Percentiles rank a stretch among this genome's conserved stretches.
phyloP scores from a whole-genome alignment of 2,888 invertebrate genomes.

The Arrhopalites spinosus region DNA sequence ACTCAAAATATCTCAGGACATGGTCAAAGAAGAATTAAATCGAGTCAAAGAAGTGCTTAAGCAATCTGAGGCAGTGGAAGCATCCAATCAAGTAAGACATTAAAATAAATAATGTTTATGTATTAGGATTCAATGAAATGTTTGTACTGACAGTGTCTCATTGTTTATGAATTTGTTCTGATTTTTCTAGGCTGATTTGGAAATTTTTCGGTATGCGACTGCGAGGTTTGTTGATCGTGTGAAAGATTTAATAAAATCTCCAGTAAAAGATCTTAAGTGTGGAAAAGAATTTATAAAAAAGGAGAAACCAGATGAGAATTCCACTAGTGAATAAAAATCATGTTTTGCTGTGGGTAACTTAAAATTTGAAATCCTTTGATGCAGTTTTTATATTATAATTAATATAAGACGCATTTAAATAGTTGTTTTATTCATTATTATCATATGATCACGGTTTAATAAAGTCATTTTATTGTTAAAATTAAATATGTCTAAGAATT shows the following conservation, averaged over 20 bases:
- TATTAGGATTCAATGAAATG: neutral
- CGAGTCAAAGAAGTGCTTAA: conserved; percentile 49
- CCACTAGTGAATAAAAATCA: too few relatives aligned
- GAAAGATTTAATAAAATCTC: conserved; percentile 45
- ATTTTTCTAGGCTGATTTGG: conserved; percentile 47
- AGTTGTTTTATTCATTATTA: too few relatives aligned
- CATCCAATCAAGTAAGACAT: conserved; percentile 40
- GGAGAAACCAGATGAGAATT: too few relatives aligned
- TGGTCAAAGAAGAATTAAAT: conserved; percentile 46
- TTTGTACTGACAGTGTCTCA: neutral
- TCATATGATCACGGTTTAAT: too few relatives aligned
- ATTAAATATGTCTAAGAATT: too few relatives aligned
- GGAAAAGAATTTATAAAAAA: too few relatives aligned
- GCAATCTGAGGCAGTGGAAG: conserved; percentile 45
- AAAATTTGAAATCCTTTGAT: too few relatives aligned
- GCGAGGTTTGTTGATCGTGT: conserved; percentile 51
- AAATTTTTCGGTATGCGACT: conserved; percentile 46
- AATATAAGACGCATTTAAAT: too few relatives aligned
- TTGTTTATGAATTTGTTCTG: neutral
- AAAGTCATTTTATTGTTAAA: too few relatives aligned
- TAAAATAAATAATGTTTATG: neutral
- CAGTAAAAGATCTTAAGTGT: neutral
- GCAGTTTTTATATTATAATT: too few relatives aligned
- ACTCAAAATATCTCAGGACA: conserved; percentile 28
- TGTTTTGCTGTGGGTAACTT: too few relatives aligned